These are phyloP conservation scores for Eupithecia subumbrata DNA, from an alignment of 2,888 invertebrate genomes.

Conservation along the genomic window DNA sequence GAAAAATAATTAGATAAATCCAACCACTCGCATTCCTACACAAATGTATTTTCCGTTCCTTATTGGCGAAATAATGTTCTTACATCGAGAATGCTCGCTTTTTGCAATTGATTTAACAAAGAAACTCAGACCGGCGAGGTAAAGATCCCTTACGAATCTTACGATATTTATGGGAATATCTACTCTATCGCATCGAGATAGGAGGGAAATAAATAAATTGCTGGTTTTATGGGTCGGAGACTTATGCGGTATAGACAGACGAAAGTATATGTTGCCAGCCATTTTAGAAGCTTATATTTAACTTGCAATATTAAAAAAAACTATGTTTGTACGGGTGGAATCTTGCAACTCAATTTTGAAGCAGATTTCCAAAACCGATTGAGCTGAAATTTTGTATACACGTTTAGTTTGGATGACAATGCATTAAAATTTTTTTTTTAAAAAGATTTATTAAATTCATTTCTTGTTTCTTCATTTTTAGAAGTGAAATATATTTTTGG, in stretches of 20 bases:
- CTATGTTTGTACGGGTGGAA: too few species aligned
- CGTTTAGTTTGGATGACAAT: too few species aligned
- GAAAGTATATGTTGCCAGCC: not conserved
- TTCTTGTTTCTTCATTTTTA: too few species aligned
- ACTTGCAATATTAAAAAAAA: too few species aligned
- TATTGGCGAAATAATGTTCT: conserved; percentile 41
- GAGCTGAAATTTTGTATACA: too few species aligned
- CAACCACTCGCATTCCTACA: not conserved
- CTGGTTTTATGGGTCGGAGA: conserved; percentile 33
- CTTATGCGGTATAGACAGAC: not conserved
- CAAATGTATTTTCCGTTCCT: conserved; percentile 6
- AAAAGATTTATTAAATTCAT: too few species aligned
- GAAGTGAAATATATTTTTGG: too few species aligned
- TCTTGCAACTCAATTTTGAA: too few species aligned
- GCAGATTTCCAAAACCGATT: too few species aligned
- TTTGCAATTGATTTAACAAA: conserved; percentile 41
- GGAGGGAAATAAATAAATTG: conserved; percentile 33
- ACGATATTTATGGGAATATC: conserved; percentile 27
- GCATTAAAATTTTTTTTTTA: too few species aligned
- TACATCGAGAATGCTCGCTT: conserved; percentile 37
- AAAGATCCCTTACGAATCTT: conserved; percentile 29
- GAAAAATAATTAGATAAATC: not conserved
- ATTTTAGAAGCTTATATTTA: not conserved
- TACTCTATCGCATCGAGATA: conserved; percentile 29
- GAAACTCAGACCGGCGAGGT: conserved; percentile 32